Base-by-base conservation (phyloP, 2,888 invertebrate genomes). In the Lobophora halterata region DNA sequence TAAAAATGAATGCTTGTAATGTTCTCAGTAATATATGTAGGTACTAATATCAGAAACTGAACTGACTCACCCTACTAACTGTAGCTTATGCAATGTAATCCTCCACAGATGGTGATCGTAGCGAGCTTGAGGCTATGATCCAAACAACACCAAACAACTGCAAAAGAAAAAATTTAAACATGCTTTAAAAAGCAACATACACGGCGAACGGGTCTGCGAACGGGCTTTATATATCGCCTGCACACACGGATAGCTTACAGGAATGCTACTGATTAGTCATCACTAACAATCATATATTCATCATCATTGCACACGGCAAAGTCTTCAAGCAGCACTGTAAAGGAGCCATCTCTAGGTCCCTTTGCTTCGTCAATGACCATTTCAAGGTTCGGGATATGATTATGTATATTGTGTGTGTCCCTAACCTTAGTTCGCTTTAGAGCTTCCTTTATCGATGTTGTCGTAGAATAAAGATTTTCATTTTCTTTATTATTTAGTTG, bases 91-190 rank as follows among this genome's bases (percentile, higher is more conserved):
- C 86, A 77, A 77, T 86, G 77, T 86, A 83, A 85, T 83, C 83
- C 76, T 86, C 74, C 88, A 85, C 88, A 88, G 88, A 88, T 88
- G 88, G 88, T 76, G 88, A 88, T 83, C 88, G 86, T 88, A 88
- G 88, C 79, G 88, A 88, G 80, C 87, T 88, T 72, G 88, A 88
- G 54, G 88, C 82, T 87, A 88, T 88, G 88, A 88, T 88, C 71
- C 88, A 88, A 88, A 88, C 83, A 55, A 88, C 88, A 82, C 88
- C 88, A 82, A 88, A 88, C 87, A 87, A 88, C 88, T 88, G 88
- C 87, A 88, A 88, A 88, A 79, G 88, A 87, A 88, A 88, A 79
- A 88, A 88, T 77, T 75, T 88, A 81, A 88, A 88, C 80, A 88
- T 88, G 88, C 88, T 88, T 83, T 88, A 88, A 79, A 82, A 71